Base-by-base conservation (phyloP, 2,797 vertebrate genomes). In the Diplodus puntazzo region DNA sequence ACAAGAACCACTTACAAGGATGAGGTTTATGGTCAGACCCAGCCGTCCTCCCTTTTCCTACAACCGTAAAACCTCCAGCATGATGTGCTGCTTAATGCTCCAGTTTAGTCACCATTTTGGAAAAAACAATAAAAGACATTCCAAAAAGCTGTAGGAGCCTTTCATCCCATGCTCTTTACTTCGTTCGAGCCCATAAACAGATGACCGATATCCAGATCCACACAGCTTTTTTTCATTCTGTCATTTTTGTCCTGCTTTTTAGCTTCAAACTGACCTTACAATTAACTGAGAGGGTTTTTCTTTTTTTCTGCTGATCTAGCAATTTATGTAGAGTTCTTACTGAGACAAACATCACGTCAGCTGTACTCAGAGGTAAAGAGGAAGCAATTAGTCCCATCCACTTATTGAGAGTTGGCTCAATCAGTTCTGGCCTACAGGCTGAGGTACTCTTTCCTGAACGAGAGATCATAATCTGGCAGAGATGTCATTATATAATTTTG, bases 81-180 rank as follows among this genome's bases (percentile, higher is more conserved):
- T 80, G 75, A 87, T 87, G 66, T 73, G 66, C 75, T 17, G 63
- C 73, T 67, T 75, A 42, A 83, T 52, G 68, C 79, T 70, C 65
- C 39, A n/a, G 63, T 81, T 87, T 81, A 87, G 79, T 83, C 69
- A 69, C 75, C 75, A 62, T 74, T 39, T 87, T 79, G 73, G 85
- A 72, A 85, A 85, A 91, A 88, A 77, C 81, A 82, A 80, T 81
- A 60, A 90, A 87, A 88, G 75, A 58, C 49, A 63, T 79, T 83
- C 77, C 76, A 72, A 75, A 49, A 82, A 80, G 53, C 46, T 59
- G 59, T 53, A 73, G 67, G 74, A 85, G 71, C 18, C 69, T 81
- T 89, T 87, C 46, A 83, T 81, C 79, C 75, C 34, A 12, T 5
- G 55, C 48, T 49, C 68, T 60, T 60, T 50, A 46, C 71, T 70